phyloP scores from a whole-genome alignment of 2,113 vertebrate genomes.

The Lamprotornis superbus region DNA sequence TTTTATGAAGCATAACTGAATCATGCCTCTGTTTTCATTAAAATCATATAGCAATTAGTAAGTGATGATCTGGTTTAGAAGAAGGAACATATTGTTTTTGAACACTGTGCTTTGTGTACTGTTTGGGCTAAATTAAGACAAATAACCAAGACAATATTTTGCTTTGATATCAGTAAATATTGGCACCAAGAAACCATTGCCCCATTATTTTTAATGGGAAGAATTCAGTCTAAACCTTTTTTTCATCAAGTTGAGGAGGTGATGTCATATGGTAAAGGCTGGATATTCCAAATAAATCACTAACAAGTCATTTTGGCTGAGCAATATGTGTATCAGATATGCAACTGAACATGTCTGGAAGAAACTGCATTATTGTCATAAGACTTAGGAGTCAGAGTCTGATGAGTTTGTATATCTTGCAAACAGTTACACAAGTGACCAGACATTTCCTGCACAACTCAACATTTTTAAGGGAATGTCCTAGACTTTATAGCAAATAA shows the following conservation, averaged over 20 bases:
- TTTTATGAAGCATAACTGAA: constrained; percentile 11
- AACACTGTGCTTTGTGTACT: constrained; percentile 55
- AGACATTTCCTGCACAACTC: constrained; percentile 52
- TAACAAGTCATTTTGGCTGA: constrained; percentile 52
- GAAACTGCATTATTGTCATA: constrained; percentile 52
- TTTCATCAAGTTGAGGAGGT: constrained; percentile 65
- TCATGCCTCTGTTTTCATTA: constrained; percentile 45
- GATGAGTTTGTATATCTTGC: constrained; percentile 39
- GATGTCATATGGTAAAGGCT: constrained; percentile 61
- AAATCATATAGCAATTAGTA: constrained; percentile 52
- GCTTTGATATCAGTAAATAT: constrained; percentile 66
- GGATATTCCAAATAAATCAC: constrained; percentile 64
- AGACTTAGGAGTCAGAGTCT: constrained; percentile 38
- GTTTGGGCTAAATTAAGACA: constrained; percentile 60
- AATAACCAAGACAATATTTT: constrained; percentile 60
- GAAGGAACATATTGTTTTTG: constrained; percentile 58
- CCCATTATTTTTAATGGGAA: constrained; percentile 64
- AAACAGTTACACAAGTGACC: constrained; percentile 58
- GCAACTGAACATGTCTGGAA: constrained; percentile 58
- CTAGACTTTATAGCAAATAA: constrained; percentile 1
- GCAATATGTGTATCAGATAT: constrained; percentile 51
- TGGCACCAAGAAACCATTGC: constrained; percentile 45
- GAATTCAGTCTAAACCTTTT: constrained; percentile 58
- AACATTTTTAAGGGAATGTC: constrained; percentile 6
- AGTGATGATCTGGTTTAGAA: constrained; percentile 41